These are phyloP conservation scores for Sarcophilus harrisii DNA, from an alignment of 2,797 vertebrate species.

Conservation along the genomic window DNA sequence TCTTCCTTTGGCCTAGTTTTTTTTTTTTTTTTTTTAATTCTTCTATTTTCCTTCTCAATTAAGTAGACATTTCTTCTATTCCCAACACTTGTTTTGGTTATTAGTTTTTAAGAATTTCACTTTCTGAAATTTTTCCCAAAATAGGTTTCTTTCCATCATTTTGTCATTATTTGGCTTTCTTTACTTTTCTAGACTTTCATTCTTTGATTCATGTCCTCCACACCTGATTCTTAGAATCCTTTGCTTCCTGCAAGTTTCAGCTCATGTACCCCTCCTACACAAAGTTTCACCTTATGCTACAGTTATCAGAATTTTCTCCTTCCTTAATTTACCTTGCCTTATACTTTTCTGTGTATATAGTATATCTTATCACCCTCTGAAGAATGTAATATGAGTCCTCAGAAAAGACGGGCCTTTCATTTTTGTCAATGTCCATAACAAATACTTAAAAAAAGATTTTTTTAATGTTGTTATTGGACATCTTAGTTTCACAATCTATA, in stretches of 20 bases:
- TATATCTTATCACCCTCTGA: neutral
- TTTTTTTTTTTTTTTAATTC: neutral
- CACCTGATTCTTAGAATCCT: neutral
- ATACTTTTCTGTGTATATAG: neutral
- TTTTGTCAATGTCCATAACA: neutral
- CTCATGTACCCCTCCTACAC: neutral
- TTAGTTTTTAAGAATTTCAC: neutral
- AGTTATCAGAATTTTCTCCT: neutral
- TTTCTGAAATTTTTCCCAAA: neutral
- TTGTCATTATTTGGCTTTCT: no score
- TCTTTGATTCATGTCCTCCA: neutral
- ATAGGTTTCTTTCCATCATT: neutral
- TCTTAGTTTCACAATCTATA: neutral
- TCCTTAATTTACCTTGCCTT: neutral
- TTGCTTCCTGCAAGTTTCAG: neutral
- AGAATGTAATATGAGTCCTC: neutral
- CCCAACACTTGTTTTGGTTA: neutral
- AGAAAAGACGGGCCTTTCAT: neutral
- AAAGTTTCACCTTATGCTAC: neutral
- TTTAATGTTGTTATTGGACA: neutral
- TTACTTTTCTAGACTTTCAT: no score
- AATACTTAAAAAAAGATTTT: neutral
- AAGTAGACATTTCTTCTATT: neutral
- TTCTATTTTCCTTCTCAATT: neutral
- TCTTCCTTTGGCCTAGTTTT: neutral